Evolutionary conservation across 2,888 invertebrate genomes (phyloP), one percentile per base, ranked within the genome.

Genomic region (Balanococcus diminutus): DNA sequence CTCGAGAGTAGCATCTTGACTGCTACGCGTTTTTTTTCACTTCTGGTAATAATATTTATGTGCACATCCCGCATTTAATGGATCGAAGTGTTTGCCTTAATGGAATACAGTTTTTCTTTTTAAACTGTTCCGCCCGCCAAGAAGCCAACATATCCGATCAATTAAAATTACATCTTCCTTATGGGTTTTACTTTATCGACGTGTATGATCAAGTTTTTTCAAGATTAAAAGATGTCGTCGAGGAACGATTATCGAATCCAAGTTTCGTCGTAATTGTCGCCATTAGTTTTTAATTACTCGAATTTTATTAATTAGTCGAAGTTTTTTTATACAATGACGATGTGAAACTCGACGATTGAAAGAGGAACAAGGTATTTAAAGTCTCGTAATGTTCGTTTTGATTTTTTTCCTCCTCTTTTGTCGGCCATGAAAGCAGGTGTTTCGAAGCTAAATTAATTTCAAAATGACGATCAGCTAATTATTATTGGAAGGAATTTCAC

Each of bases 121-220:
- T 67, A 28, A 16, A 28, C 28, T 28, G 11, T 28, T 67, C 4
- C 67, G 67, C 28, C 14, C 22, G 22, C 14, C 11, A 22, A 8
- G 67, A 28, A 67, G 28, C n/a, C n/a, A 67, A 31, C 67, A 28
- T 56, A 56, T 67, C 28, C 67, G 28, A 67, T 67, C 28, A 28
- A 67, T 67, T 67, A 31, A 67, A 67, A 67, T 67, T 28, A 67
- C 5, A 31, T 67, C 67, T 67, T 67, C 67, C 67, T 28, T 67
- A 16, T 67, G 67, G 25, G 9, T 67, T 61, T 67, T 56, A 56
- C 22, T 56, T 19, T 4, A 56, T 22, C 22, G 22, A 22, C 22
- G 28, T 1, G 67, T 5, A 19, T 1, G 67, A 67, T 67, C 67
- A 4, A 16, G 28, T 67, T 67, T 28, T 31, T 31, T 67, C 28